Base-by-base conservation (phyloP, 2,797 vertebrate species). In the Halcyon leucocephala region DNA sequence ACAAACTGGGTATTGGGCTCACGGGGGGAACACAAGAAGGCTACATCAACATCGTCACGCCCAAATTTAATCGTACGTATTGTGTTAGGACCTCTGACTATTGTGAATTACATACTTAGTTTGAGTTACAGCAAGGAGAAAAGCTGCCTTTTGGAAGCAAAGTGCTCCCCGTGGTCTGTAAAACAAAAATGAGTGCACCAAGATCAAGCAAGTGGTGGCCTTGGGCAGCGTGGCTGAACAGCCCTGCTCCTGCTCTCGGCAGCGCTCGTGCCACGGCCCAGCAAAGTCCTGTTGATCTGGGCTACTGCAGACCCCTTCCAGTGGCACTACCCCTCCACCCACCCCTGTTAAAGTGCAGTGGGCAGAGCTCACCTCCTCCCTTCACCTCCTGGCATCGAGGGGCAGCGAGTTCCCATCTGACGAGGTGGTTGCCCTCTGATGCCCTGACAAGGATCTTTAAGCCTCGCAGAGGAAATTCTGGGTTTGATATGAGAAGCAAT, bases 21-120 rank as follows among this genome's bases (percentile, higher is more conserved):
- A 65, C 2, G 0, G 97, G 98, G 1, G 98, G 98, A 15, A 22
- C 86, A 0, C 98, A 97, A 31, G 96, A 96, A 10, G 97, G 98
- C 21, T 98, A 97, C 69, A 83, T 98, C 3, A 95, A 95, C 93
- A 9, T 97, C 0, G 1, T 97, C 57, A 62, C 64, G 2, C 85
- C 87, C 21, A 73, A 4, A 4, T 60, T 69, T 31, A 37, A 44
- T 31, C 1, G 96, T 96, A 69, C 0, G 71, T 69, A 17, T 5
- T 12, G 7, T 8, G 7, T 3, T 10, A 17, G 55, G 37, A 5
- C 14, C 31, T 48, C 74, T n/a, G 26, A 2, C 11, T 33, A 4
- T 4, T 39, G 46, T 10, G 41, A 2, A 69, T 52, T 16, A 29
- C 4, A 6, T 28, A 18, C 5, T 52, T 33, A 0, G 33, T 41